Evolutionary conservation across 2,797 vertebrate species (phyloP), one percentile per base, ranked within the genome.

Genomic region (Mus spretus): DNA sequence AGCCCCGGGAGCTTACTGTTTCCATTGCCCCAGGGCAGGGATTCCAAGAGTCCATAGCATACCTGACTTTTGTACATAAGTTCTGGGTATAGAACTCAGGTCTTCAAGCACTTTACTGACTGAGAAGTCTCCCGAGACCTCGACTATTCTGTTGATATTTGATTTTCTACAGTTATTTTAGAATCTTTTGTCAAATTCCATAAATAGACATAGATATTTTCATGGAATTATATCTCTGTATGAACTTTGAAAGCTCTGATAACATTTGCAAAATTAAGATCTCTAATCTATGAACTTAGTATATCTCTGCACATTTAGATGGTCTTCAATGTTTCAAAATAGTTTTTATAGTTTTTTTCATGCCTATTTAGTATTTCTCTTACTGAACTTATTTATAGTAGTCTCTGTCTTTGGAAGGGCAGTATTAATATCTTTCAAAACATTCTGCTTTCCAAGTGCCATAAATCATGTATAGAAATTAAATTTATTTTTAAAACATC

Each of bases 171-270:
- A 47, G 77, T 22, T 53, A 61, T 70, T 53, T 88, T 90, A 70
- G 74, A 90, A 86, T 90, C 17, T 40, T 5, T 90, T 87, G 61
- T 78, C 40, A 74, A 91, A 9, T 72, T 78, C 31, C 61, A 77
- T 57, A 96, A 93, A 63, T 70, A 63, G 67, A 59, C 50, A 74
- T 28, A 31, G 37, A 28, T 79, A 72, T 67, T 84, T 90, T 31
- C 57, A 78, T 92, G 67, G 28, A 50, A 90, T 93, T 75, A 22
- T 31, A 67, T 90, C 28, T 87, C 9, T 82, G 44, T 10, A 59
- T 40, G 6, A 81, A 24, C 31, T 95, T 61, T 31, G 40, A 67
- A 77, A 93, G 34, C 26, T 53, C 14, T 81, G 59, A 67, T 7
- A 67, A 37, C 34, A 82, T 90, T 81, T 67, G 47, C 55, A 55